Conservation (phyloP, 2,888 invertebrate species). For the Eugnorisma glareosa region DNA sequence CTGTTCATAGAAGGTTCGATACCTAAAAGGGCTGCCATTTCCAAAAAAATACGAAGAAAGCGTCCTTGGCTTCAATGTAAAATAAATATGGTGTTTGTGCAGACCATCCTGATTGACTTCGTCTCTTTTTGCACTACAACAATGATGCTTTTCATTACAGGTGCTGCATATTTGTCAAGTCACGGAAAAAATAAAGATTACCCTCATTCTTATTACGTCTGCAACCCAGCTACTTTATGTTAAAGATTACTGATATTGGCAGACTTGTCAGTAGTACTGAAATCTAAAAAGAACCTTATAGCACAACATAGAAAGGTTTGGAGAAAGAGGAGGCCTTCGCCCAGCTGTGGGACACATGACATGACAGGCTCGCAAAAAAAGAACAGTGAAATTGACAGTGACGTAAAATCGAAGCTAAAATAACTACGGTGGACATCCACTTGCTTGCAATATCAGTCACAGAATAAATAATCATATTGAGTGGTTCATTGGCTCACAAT, state of each 20-base stretch:
- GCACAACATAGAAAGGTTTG: no score
- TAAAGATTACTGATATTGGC: neutral
- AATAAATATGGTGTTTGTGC: no score
- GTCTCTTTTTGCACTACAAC: neutral
- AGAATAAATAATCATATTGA: constrained; percentile 4
- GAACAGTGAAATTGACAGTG: neutral
- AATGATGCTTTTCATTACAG: neutral
- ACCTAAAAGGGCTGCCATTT: neutral
- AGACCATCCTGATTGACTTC: no score
- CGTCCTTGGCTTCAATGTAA: no score
- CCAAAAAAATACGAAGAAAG: neutral
- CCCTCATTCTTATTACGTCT: neutral
- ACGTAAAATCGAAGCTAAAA: neutral
- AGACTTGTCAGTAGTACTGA: neutral
- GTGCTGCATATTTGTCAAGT: neutral
- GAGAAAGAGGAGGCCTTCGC: no score
- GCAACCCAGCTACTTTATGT: no score
- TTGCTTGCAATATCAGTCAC: neutral
- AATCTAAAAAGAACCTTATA: no score
- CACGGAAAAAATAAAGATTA: no score
- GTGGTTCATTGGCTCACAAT: constrained; percentile 9
- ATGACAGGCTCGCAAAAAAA: neutral
- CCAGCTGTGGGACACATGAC: no score
- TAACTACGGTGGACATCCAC: neutral
- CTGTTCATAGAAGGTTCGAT: neutral